Evolutionary conservation across 2,888 invertebrate species (phyloP).

Genomic region (Saturnia japonica): DNA sequence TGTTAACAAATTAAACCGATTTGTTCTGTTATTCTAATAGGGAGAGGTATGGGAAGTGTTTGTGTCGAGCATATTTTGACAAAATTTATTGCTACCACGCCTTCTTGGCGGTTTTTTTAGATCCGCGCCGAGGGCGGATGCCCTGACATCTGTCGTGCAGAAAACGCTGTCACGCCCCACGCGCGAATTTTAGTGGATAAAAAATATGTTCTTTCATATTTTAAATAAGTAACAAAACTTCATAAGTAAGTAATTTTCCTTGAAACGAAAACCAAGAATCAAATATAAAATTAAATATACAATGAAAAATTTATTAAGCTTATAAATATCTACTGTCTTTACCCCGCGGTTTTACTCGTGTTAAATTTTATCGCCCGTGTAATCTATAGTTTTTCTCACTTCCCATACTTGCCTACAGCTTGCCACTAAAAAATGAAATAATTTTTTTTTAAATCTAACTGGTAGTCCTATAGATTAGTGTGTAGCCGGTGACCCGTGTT

Average conservation of each 20-base stretch:
- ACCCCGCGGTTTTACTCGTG: no score
- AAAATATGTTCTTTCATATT: slow-evolving; percentile 42
- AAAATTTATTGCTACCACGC: slow-evolving; percentile 81
- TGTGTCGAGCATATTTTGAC: slow-evolving; percentile 79
- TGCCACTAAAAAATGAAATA: no score
- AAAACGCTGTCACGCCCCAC: slow-evolving; percentile 67
- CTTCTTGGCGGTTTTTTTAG: slow-evolving; percentile 67
- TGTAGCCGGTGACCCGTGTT: no score
- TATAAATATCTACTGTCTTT: no score
- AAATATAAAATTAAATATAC: background rate
- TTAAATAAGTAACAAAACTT: background rate
- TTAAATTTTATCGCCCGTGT: no score
- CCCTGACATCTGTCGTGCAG: slow-evolving; percentile 73
- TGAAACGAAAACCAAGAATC: background rate
- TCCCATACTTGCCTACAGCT: no score
- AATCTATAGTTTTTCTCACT: no score
- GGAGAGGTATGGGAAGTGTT: slow-evolving; percentile 76
- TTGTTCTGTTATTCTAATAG: slow-evolving; percentile 81
- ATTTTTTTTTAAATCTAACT: no score
- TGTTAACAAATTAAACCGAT: slow-evolving; percentile 81
- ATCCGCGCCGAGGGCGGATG: slow-evolving; percentile 63
- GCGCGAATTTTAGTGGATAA: slow-evolving; percentile 44
- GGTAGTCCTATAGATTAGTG: no score
- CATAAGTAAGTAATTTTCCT: background rate
- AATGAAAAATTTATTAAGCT: no score